Base-by-base conservation (phyloP, 2,113 vertebrate genomes). In the Pteropus alecto region DNA sequence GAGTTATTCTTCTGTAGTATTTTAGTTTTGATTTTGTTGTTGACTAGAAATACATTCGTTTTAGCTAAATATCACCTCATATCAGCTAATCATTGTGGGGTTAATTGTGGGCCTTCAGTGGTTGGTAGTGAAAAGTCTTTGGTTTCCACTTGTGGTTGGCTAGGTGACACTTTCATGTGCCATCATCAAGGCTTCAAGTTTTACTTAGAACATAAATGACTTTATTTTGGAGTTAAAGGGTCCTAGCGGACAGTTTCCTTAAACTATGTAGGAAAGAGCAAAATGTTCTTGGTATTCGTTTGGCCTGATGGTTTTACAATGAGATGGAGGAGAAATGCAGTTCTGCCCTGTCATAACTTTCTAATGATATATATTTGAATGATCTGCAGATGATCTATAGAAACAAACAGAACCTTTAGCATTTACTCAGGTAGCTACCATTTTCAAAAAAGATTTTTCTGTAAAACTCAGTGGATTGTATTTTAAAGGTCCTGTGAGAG, bases 21-120 rank as follows among this genome's bases (percentile, higher is more conserved):
- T 92, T 93, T 54, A 96, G 35, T 58, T 68, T 70, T 87, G 48
- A 82, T 76, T 87, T 94, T 43, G 63, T 48, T 81, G 35, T 84
- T 89, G 78, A 58, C 46, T 63, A 81, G 28, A 96, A 67, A 26
- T 9, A 30, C 38, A 43, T 48, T 74, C 51, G 33, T 41, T 51
- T 65, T 95, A 79, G 48, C 90, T 81, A 67, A 90, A 3, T 13
- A 82, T 22, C 41, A 77, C 38, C 13, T 63, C 22, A 73, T 41
- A 6, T 19, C 30, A 58, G n/a, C 63, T 68, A n/a, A 19, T 48
- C 7, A 24, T 73, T n/a, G 70, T 86, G 61, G 30, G 85, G 60
- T 87, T 74, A 60, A 6, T 58, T 13, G 18, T 28, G 85, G 24
- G 51, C 10, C 28, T 96, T 86, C 18, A 46, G 15, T 51, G 58